These are phyloP conservation scores for Hyppa rectilinea DNA, from an alignment of 2,888 invertebrate species.

Conservation along the genomic window DNA sequence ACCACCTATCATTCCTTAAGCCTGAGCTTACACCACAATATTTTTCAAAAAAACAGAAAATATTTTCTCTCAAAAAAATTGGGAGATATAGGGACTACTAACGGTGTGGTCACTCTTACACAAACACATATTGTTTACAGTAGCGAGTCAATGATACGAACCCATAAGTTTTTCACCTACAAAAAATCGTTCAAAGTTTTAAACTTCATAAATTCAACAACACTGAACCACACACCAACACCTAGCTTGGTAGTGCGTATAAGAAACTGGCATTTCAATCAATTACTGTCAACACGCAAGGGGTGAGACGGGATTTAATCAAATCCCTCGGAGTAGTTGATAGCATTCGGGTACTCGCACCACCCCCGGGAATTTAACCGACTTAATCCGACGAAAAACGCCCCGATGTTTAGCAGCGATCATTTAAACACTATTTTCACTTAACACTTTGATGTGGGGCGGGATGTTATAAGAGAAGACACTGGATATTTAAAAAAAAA, in stretches of 20 bases:
- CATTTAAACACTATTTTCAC: conserved; percentile 87
- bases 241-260: conserved; percentile 21
- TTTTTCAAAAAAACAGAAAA: not conserved
- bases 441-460: conserved; percentile 69
- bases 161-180: not conserved
- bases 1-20: not conserved
- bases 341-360: conserved; percentile 85
- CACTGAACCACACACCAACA: conserved; percentile 38
- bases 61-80: not conserved
- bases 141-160: not conserved
- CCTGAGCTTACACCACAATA: not conserved
- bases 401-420: conserved; percentile 87
- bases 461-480: conserved; percentile 8
- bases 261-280: conserved; percentile 81
- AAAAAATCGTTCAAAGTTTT: not conserved
- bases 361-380: conserved; percentile 79
- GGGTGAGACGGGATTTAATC: conserved; percentile 87
- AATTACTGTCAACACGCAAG: conserved; percentile 88
- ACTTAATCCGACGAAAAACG: conserved; percentile 82
- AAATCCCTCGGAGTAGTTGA: conserved; percentile 85
- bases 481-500: not conserved
- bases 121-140: not conserved
- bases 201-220: conserved; percentile 1
- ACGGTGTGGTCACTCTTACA: not conserved
- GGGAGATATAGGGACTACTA: too few relatives aligned